phyloP scores from a whole-genome alignment of 2,797 vertebrate genomes.

The Loris lydekkerianus region DNA sequence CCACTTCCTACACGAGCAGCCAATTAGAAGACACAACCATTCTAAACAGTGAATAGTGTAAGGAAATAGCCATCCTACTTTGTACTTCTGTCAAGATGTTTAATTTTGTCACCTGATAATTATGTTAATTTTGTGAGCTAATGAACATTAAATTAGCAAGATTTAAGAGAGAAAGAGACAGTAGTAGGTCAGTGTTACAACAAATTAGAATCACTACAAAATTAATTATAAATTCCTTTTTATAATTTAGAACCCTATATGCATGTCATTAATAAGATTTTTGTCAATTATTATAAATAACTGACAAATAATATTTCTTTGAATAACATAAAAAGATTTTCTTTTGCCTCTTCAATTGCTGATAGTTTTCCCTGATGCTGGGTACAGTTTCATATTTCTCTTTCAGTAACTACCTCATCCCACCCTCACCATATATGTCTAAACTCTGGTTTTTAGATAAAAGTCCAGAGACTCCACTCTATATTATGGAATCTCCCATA shows the following conservation, averaged over 20 bases:
- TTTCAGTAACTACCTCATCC: neutral
- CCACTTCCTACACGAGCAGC: neutral
- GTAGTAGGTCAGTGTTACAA: neutral
- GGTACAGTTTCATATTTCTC: neutral
- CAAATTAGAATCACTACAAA: constrained; percentile 54
- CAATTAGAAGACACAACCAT: constrained; percentile 4
- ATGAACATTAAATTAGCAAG: constrained; percentile 60
- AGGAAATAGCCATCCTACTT: neutral
- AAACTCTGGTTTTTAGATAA: neutral
- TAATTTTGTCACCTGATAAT: no score
- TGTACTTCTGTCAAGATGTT: neutral
- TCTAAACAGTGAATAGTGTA: neutral
- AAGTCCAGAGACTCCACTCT: neutral
- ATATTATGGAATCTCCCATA: neutral
- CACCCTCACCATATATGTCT: neutral
- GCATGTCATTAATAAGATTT: neutral
- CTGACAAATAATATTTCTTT: constrained; percentile 1
- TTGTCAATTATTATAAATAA: neutral
- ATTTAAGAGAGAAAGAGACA: constrained; percentile 30
- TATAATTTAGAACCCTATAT: neutral
- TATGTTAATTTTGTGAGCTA: constrained; percentile 51
- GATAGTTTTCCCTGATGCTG: neutral
- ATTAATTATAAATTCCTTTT: constrained; percentile 33
- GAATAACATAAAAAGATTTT: constrained; percentile 9
- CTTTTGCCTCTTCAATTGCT: neutral